Conservation (phyloP, 2,113 vertebrate genomes). For the Notarius lentiginosus region DNA sequence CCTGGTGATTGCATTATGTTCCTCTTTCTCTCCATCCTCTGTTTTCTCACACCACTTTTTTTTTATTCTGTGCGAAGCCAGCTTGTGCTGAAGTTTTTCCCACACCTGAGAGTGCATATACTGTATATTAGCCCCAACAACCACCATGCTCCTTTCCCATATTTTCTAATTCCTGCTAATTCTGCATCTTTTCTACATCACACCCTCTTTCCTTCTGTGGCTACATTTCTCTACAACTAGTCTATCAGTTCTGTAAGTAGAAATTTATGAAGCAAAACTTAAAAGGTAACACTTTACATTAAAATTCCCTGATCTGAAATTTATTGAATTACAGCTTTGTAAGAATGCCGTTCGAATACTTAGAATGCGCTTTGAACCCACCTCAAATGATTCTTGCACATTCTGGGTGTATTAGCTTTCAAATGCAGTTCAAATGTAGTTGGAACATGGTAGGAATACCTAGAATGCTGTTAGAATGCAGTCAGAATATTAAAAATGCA, state of each 20-base stretch:
- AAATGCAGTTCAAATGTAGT: too few species aligned
- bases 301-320: background rate
- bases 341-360: too few species aligned
- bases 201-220: background rate
- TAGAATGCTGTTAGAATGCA: too few species aligned
- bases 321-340: background rate
- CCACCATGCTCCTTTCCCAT: background rate
- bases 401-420: too few species aligned
- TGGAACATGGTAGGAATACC: too few species aligned
- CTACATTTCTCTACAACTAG: background rate
- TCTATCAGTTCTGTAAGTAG: background rate
- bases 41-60: constrained; percentile 48
- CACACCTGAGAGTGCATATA: constrained; percentile 67
- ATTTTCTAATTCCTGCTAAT: background rate
- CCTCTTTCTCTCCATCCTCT: constrained; percentile 34
- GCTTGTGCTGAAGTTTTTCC: constrained; percentile 54
- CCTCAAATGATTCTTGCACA: too few species aligned
- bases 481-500: too few species aligned
- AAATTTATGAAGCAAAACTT: background rate
- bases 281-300: background rate
- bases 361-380: too few species aligned
- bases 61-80: constrained; percentile 72
- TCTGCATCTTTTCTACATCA: background rate
- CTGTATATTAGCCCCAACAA: constrained; percentile 62
- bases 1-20: constrained; percentile 58